These are phyloP conservation scores for Oreochromis niloticus DNA, from an alignment of 2,113 vertebrate species.

Conservation along the genomic window DNA sequence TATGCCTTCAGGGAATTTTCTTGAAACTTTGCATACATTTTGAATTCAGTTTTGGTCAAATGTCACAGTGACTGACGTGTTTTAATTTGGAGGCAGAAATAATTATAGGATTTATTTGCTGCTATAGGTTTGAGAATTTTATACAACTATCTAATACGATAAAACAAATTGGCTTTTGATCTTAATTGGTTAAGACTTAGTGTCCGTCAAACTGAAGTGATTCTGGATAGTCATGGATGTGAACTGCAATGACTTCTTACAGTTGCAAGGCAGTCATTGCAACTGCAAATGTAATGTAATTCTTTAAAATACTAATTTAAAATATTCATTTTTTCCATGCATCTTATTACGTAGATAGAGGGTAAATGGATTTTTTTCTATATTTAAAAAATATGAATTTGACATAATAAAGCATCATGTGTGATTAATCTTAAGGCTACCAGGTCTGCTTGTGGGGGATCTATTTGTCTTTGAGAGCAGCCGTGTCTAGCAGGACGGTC, in stretches of 20 bases:
- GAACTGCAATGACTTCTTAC: background rate
- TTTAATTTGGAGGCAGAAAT: background rate
- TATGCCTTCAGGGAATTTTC: background rate
- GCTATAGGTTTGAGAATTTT: background rate
- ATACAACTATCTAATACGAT: background rate
- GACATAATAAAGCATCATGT: background rate
- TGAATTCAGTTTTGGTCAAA: background rate
- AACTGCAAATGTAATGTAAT: background rate
- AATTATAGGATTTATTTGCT: background rate
- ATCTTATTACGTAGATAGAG: background rate
- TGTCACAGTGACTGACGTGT: background rate
- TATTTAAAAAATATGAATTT: background rate
- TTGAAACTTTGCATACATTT: background rate
- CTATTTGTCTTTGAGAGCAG: constrained; percentile 8
- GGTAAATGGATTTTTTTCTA: background rate
- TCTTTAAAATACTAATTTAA: background rate
- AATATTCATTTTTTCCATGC: background rate
- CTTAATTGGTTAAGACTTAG: background rate
- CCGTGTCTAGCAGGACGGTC: background rate
- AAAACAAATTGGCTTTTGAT: background rate
- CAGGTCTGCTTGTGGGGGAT: background rate
- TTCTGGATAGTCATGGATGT: background rate
- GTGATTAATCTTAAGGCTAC: background rate
- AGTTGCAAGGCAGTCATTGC: background rate
- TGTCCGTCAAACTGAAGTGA: background rate